Evolutionary conservation across 2,888 invertebrate genomes (phyloP), one percentile per base, ranked within the genome.

Genomic region (Latrodectus hesperus): DNA sequence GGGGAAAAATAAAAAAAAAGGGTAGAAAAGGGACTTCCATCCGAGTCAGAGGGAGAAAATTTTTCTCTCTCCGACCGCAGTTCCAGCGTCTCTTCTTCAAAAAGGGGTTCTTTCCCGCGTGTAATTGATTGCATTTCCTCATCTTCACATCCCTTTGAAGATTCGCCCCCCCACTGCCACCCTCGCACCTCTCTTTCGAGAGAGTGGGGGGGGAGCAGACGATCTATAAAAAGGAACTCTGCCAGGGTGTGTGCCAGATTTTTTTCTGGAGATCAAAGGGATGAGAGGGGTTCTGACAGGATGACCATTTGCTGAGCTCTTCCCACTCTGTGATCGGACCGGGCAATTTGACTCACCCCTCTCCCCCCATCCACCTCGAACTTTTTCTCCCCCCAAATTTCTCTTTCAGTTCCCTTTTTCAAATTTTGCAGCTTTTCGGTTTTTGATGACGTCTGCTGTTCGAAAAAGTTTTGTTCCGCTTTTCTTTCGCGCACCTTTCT

Each of bases 121-220:
- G 75, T 83, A 83, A 83, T 83, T 83, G 82, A 83, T 83, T 83
- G 82, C 75, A 83, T 83, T 83, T 83, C 70, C 82, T 70, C 38
- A 53, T 70, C 81, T 53, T 65, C 74, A 17, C 81, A 70, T 70
- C 82, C 75, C 80, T 80, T 80, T 80, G 80, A 72, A 80, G 52
- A 60, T 72, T n/a, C 52, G 51, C 17, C 11, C 67, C 11, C 67
- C n/a, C 22, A 12, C 76, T 65, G 38, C 38, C 38, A 38, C 38
- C 22, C 22, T 22, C 74, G 26, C 53, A 9, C 52, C 60, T 17
- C n/a, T 53, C 26, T 60, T 60, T 55, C 17, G 60, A 55, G 49
- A 16, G 38, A 76, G n/a, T n/a, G 74, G 55, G 12, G 38, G 53
- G 55, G 49, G 38, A 6, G 38, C 38, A 38, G 38, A 38, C 38